Evolutionary conservation across 2,113 vertebrate genomes (phyloP), one percentile per base, ranked within the genome.

Genomic region (Pteropus alecto): DNA sequence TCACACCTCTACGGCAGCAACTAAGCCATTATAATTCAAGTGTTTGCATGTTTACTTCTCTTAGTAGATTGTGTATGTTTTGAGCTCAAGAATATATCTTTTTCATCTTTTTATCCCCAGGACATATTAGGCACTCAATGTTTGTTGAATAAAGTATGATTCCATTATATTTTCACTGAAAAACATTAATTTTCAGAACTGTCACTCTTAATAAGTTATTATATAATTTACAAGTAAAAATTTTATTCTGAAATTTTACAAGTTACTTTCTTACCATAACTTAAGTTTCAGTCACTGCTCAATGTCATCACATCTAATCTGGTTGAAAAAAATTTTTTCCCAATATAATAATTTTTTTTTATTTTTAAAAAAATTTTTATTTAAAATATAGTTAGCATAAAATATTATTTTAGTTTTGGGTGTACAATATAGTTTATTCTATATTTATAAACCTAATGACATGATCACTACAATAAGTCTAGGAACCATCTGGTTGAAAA

Each of bases 81-180:
- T 51, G 30, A 92, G 19, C 67, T 86, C 35, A 89, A 71, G 9
- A 81, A 76, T 56, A 43, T 41, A 14, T 51, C 41, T 58, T 88
- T 84, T 79, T 54, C 6, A 68, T 68, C 48, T 51, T 77, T 85
- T 68, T 30, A 60, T 67, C 28, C 28, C 8, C 15, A 65, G 74
- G 15, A 77, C 13, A 70, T 77, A 77, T 70, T 58, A 84, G 35
- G 3, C 43, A 76, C 10, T 73, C 70, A 54, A 4, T 73, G 30
- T 82, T 93, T 90, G 58, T 60, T 84, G 58, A 88, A 82, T 95
- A 60, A 95, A 89, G 7, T 79, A 88, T 35, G 35, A 92, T 41
- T 89, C 26, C 41, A 74, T 83, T 83, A 41, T 92, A 73, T 81
- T 93, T 92, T 76, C 74, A 92, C 54, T 86, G 28, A 83, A 92